Conservation (phyloP, 1,140 invertebrate genomes). For the Drosophila simulans region DNA sequence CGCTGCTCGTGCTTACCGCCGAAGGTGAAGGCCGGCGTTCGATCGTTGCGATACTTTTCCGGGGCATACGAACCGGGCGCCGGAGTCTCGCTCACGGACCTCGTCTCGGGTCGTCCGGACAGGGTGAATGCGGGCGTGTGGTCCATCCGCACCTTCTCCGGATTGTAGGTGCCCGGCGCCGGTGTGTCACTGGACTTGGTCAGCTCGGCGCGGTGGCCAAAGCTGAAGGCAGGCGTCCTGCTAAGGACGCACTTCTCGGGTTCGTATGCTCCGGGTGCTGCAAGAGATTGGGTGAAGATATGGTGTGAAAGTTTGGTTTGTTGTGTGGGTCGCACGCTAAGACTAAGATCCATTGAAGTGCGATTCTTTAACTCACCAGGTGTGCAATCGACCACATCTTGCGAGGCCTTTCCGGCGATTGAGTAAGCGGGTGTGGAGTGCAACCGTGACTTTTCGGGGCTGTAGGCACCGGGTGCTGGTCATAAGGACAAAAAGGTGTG, state of each 20-base stretch:
- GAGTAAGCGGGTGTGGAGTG: constrained; percentile 86
- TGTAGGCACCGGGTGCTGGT: constrained; percentile 86
- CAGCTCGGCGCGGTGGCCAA: constrained; percentile 85
- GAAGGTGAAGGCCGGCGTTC: constrained; percentile 87
- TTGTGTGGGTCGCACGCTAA: not conserved
- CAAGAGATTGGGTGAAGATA: constrained; percentile 19
- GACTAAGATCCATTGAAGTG: not conserved
- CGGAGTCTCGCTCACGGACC: constrained; percentile 86
- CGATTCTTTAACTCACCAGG: constrained; percentile 78
- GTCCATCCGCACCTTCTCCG: constrained; percentile 88
- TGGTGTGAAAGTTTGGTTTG: not conserved
- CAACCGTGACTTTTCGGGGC: constrained; percentile 84
- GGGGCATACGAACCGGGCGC: constrained; percentile 87
- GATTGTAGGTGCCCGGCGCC: constrained; percentile 87
- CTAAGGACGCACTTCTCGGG: constrained; percentile 89
- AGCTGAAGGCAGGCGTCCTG: constrained; percentile 86
- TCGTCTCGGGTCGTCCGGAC: constrained; percentile 85
- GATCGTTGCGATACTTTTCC: constrained; percentile 87
- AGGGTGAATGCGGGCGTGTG: constrained; percentile 87
- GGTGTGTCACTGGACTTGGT: constrained; percentile 87
- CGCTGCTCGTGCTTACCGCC: constrained; percentile 85
- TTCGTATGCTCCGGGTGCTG: constrained; percentile 91
- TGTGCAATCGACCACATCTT: constrained; percentile 86
- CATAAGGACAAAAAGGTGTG: not conserved
- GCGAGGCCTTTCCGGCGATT: constrained; percentile 87